These are phyloP conservation scores for Umimayanthus kanabou DNA, from an alignment of 92 coral and sea anemone species.

Conservation along the genomic window DNA sequence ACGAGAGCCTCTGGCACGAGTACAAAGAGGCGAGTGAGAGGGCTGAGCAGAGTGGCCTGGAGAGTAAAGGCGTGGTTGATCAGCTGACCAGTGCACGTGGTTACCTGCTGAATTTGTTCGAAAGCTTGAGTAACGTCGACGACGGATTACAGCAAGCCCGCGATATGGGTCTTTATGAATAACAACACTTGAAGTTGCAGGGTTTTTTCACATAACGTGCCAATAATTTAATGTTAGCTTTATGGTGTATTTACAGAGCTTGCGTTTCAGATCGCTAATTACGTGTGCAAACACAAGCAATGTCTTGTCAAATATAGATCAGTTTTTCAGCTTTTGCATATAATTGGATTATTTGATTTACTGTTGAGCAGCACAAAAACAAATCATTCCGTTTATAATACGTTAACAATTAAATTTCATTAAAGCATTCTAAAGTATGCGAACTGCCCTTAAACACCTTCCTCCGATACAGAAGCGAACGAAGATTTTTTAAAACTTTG, in stretches of 20 bases:
- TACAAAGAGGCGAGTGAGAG: slow-evolving; percentile 72
- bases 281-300: not conserved
- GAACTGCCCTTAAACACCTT: too few species aligned
- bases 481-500: too few species aligned
- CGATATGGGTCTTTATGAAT: slow-evolving; percentile 54
- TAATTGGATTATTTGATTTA: too few species aligned
- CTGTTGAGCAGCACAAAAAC: too few species aligned
- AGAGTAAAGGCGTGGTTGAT: slow-evolving; percentile 77
- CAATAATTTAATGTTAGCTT: not conserved
- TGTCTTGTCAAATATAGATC: not conserved
- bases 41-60: slow-evolving; percentile 78
- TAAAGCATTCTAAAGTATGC: too few species aligned
- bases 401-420: too few species aligned
- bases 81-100: slow-evolving; percentile 78
- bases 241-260: too few species aligned
- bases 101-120: slow-evolving; percentile 71
- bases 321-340: not conserved
- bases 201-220: not conserved
- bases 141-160: slow-evolving; percentile 80
- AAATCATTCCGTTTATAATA: too few species aligned
- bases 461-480: too few species aligned
- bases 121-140: slow-evolving; percentile 78
- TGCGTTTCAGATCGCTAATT: not conserved
- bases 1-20: slow-evolving; percentile 81
- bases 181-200: not conserved